Percentiles rank a stretch among this genome's conserved stretches.
These are phyloP conservation scores for Caenorhabditis becei DNA, from an alignment of 2,888 invertebrate genomes.

Conservation along the genomic window DNA sequence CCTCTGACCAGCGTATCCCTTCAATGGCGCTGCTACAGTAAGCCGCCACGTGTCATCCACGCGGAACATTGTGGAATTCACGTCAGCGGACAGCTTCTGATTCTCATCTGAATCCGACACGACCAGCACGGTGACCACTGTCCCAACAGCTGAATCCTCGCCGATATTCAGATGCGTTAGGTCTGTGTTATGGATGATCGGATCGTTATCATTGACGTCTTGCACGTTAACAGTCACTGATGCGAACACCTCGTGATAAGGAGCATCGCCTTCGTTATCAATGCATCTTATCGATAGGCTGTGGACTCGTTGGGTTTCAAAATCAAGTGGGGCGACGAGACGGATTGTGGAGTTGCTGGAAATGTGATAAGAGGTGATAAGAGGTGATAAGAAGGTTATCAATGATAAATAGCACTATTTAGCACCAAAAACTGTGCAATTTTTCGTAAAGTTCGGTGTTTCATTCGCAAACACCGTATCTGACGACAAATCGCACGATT, in stretches of 20 bases:
- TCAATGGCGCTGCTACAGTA: slow-evolving; percentile 42
- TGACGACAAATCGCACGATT: too few relatives aligned
- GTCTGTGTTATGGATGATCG: slow-evolving; percentile 63
- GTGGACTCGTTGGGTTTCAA: slow-evolving; percentile 64
- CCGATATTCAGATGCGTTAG: slow-evolving; percentile 60
- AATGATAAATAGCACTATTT: too few relatives aligned
- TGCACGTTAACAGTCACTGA: slow-evolving; percentile 62
- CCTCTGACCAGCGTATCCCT: slow-evolving; percentile 67
- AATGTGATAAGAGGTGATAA: too few relatives aligned
- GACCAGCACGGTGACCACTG: slow-evolving; percentile 53
- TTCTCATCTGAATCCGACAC: slow-evolving; percentile 56
- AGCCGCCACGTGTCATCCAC: slow-evolving; percentile 58
- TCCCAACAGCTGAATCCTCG: slow-evolving; percentile 54
- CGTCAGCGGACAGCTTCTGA: slow-evolving; percentile 21
- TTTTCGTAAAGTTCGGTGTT: too few relatives aligned
- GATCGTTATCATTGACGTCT: slow-evolving; percentile 62
- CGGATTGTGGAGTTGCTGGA: slow-evolving; percentile 60
- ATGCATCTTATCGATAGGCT: slow-evolving; percentile 62
- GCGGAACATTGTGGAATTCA: slow-evolving; percentile 63
- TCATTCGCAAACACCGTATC: too few relatives aligned
- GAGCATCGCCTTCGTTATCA: slow-evolving; percentile 54
- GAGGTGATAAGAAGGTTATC: too few relatives aligned
- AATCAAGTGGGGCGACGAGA: slow-evolving; percentile 57
- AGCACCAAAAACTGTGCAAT: too few relatives aligned
- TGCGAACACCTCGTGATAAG: slow-evolving; percentile 66